These are phyloP conservation scores for Nymphalis io DNA, from an alignment of 1,140 invertebrate species.

Conservation along the genomic window DNA sequence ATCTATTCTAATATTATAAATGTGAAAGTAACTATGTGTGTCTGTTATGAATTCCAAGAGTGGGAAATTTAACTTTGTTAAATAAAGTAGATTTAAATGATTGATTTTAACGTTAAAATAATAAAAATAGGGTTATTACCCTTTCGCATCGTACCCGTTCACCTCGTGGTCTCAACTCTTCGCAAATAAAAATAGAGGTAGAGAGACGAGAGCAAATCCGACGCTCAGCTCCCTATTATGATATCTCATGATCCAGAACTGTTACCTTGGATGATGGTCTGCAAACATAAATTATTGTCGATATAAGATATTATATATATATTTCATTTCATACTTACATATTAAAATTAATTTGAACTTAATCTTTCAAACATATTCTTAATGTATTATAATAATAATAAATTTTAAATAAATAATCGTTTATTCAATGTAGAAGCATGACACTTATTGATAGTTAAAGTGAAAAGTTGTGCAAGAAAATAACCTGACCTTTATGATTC, in stretches of 20 bases:
- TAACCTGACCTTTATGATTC: too few relatives aligned
- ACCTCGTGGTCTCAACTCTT: constrained; percentile 52
- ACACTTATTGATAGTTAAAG: too few relatives aligned
- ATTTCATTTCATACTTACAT: too few relatives aligned
- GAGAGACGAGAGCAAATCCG: constrained; percentile 53
- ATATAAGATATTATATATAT: background rate
- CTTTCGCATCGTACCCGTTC: constrained; percentile 34
- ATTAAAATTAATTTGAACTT: too few relatives aligned
- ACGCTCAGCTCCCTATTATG: constrained; percentile 62
- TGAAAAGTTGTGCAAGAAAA: too few relatives aligned
- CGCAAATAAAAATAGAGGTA: constrained; percentile 73
- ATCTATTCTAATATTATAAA: too few relatives aligned
- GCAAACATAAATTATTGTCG: constrained; percentile 15
- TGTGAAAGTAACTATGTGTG: too few relatives aligned
- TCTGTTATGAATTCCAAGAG: too few relatives aligned
- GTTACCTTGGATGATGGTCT: constrained; percentile 44
- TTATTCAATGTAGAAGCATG: too few relatives aligned
- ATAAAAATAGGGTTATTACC: background rate
- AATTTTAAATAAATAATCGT: too few relatives aligned
- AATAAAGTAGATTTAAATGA: background rate
- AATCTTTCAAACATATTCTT: too few relatives aligned
- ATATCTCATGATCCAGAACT: constrained; percentile 66
- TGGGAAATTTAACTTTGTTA: background rate
- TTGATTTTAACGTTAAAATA: background rate
- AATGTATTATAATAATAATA: too few relatives aligned